Evolutionary conservation across 2,113 vertebrate species (phyloP).

Genomic region (Holacanthus passer): DNA sequence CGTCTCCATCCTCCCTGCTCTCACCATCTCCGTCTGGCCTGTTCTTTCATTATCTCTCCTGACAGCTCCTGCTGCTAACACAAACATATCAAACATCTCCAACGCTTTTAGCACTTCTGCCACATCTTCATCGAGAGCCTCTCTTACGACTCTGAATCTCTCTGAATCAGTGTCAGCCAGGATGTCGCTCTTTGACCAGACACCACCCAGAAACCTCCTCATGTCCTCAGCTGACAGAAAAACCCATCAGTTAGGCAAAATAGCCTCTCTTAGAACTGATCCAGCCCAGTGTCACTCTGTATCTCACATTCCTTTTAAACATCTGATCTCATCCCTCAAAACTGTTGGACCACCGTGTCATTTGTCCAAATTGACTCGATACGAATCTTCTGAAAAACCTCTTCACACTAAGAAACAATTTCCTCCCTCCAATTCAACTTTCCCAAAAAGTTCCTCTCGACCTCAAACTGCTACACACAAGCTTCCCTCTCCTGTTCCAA

Average conservation of each 20-base stretch:
- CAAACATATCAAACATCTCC: conserved; percentile 13
- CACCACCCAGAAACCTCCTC: background rate
- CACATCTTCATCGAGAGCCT: background rate
- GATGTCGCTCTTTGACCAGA: background rate
- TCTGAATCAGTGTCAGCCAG: background rate
- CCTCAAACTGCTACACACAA: background rate
- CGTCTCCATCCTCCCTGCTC: conserved; percentile 24
- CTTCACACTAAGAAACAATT: background rate
- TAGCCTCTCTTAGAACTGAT: background rate
- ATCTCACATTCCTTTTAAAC: background rate
- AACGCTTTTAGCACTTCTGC: background rate
- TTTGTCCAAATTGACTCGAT: background rate
- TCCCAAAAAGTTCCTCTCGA: background rate
- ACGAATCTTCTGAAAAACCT: conserved; percentile 2
- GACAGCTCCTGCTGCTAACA: background rate
- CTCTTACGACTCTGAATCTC: too few species aligned
- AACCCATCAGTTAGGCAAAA: conserved; percentile 1
- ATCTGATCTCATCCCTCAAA: conserved; percentile 13
- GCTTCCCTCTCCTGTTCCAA: background rate
- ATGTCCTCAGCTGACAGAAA: conserved; percentile 8
- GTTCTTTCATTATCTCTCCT: conserved; percentile 9
- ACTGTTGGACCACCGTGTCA: background rate
- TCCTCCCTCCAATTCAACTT: conserved; percentile 6
- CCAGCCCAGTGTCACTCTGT: background rate
- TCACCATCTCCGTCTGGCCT: conserved; percentile 31